A percentile compares a stretch with the other conserved stretches of the same genome.
These are phyloP conservation scores for Andrena fulva DNA, from an alignment of 2,888 invertebrate genomes.

Conservation along the genomic window DNA sequence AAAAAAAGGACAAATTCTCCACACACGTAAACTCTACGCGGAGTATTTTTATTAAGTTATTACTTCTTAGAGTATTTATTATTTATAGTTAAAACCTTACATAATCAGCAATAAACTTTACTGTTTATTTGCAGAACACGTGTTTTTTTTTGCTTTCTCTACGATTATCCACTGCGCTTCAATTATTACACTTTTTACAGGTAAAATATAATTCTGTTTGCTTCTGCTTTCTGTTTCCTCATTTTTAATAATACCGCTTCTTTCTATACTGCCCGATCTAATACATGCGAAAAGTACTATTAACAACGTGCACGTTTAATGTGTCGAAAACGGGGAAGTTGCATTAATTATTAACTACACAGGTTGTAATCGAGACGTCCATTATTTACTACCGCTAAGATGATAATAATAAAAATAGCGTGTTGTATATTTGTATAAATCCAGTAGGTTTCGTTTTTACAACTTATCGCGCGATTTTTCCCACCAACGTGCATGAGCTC, in stretches of 20 bases:
- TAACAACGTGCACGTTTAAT: neutral
- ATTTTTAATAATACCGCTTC: neutral
- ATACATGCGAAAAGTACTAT: neutral
- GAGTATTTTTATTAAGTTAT: conserved; percentile 38
- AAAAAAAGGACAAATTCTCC: conserved; percentile 6
- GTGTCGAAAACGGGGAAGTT: neutral
- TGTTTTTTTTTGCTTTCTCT: conserved; percentile 30
- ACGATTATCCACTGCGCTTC: conserved; percentile 9
- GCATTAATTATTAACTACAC: conserved; percentile 8
- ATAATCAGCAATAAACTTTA: conserved; percentile 45
- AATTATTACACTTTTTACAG: neutral
- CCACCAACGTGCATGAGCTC: conserved; percentile 23
- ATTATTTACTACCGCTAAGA: conserved; percentile 1
- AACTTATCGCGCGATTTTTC: conserved; percentile 14
- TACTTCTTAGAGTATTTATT: conserved; percentile 44
- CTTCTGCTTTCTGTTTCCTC: neutral
- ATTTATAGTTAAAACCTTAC: conserved; percentile 36
- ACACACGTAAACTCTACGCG: neutral
- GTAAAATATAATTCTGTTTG: neutral
- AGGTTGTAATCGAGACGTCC: conserved; percentile 37
- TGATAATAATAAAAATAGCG: conserved; percentile 14
- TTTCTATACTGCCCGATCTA: neutral
- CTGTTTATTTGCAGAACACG: conserved; percentile 31
- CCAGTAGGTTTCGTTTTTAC: neutral
- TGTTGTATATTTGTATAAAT: conserved; percentile 34